Percentiles rank a stretch among this genome's conserved stretches.
These are phyloP conservation scores for Scomber japonicus DNA, from an alignment of 2,113 vertebrate genomes.

Conservation along the genomic window DNA sequence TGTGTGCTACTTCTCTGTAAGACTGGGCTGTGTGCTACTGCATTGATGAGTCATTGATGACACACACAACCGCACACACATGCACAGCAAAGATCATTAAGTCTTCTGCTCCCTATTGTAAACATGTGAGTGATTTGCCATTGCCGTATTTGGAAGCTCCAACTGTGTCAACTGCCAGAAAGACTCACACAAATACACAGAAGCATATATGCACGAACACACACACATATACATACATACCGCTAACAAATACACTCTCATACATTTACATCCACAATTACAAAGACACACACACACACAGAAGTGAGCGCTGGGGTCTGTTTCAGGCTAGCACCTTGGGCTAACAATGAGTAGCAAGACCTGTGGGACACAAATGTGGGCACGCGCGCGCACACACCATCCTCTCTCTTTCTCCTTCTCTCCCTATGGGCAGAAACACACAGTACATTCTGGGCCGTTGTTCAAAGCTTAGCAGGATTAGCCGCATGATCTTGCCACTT, in stretches of 20 bases:
- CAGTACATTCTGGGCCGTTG: constrained; percentile 62
- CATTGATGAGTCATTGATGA: constrained; percentile 69
- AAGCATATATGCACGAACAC: background rate
- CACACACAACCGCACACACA: constrained; percentile 17
- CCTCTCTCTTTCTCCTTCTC: constrained; percentile 18
- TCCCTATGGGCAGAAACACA: constrained; percentile 53
- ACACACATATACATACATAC: background rate
- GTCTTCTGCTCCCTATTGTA: constrained; percentile 29
- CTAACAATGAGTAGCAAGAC: constrained; percentile 50
- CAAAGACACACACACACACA: constrained; percentile 29
- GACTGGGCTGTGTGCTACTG: constrained; percentile 53
- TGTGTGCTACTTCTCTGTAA: constrained; percentile 31
- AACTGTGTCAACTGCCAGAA: constrained; percentile 7
- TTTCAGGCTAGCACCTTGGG: constrained; percentile 24
- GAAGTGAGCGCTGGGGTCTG: constrained; percentile 14
- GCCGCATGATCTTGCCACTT: constrained; percentile 56
- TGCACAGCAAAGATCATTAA: constrained; percentile 26
- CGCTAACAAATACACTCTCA: background rate
- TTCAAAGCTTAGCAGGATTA: constrained; percentile 74
- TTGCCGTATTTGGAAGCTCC: constrained; percentile 11
- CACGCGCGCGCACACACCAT: constrained; percentile 4
- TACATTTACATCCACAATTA: background rate
- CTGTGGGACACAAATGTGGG: constrained; percentile 24
- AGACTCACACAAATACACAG: constrained; percentile 10
- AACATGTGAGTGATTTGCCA: constrained; percentile 34